phyloP scores from a whole-genome alignment of 1,140 invertebrate species.

The Leguminivora glycinivorella region DNA sequence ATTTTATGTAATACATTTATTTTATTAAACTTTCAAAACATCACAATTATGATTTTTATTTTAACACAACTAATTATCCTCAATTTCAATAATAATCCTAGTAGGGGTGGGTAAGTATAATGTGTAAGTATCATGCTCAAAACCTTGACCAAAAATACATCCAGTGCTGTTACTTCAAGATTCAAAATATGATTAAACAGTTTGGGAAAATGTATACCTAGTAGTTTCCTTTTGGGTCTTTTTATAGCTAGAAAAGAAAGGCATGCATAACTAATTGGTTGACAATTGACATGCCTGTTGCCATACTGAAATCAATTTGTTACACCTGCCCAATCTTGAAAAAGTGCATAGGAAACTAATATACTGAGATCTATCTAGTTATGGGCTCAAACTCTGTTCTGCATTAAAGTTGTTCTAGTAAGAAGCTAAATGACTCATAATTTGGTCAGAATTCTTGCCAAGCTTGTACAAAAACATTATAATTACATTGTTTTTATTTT shows the following conservation, averaged over 20 bases:
- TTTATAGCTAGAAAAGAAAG: neutral
- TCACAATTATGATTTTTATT: conserved; percentile 29
- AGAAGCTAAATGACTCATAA: neutral
- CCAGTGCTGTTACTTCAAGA: too few species aligned
- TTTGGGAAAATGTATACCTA: too few species aligned
- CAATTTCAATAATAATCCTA: too few species aligned
- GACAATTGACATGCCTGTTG: neutral
- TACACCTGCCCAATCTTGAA: neutral
- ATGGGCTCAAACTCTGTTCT: too few species aligned
- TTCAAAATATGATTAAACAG: too few species aligned
- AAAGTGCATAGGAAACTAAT: too few species aligned
- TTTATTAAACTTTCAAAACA: conserved; percentile 28
- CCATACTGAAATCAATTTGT: neutral
- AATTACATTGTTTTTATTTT: too few species aligned
- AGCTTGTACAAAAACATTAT: too few species aligned
- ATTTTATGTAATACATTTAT: conserved; percentile 22
- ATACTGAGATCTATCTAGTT: too few species aligned
- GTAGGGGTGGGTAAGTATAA: too few species aligned
- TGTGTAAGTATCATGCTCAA: too few species aligned
- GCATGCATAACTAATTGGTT: neutral
- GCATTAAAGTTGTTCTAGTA: neutral
- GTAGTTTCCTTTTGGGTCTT: neutral
- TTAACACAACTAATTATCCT: neutral
- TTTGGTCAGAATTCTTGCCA: neutral
- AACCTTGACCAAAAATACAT: too few species aligned